phyloP scores from a whole-genome alignment of 1,140 invertebrate genomes.

The Pygmarrhopalites habei region DNA sequence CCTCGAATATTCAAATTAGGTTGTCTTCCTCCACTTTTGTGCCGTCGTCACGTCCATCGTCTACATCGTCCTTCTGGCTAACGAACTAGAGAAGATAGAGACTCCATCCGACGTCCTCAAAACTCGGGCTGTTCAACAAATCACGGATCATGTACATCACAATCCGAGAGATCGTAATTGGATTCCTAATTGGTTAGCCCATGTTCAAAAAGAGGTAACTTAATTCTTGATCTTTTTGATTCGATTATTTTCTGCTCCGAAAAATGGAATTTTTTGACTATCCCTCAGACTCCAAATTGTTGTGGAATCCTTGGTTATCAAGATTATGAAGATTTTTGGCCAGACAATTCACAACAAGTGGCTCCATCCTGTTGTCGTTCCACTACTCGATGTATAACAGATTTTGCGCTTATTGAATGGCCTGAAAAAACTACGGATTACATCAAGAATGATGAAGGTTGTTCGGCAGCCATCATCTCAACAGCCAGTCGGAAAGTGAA shows the following conservation, averaged over 20 bases:
- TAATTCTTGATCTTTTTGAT: too few species aligned
- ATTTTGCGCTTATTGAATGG: background rate
- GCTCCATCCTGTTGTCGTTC: constrained; percentile 6
- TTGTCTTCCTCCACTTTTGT: background rate
- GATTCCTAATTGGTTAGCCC: background rate
- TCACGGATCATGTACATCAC: background rate
- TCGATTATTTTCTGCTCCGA: too few species aligned
- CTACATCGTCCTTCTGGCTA: background rate
- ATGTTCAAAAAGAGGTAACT: background rate
- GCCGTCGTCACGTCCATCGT: background rate
- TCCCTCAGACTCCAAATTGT: background rate
- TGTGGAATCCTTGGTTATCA: background rate
- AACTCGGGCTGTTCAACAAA: background rate
- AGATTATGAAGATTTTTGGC: constrained; percentile 1
- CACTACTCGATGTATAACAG: background rate
- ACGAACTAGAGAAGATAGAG: background rate
- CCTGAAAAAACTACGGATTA: background rate
- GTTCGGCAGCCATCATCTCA: background rate
- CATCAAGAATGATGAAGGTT: constrained; percentile 10
- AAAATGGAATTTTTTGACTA: too few species aligned
- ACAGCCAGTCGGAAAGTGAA: background rate
- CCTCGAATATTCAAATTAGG: background rate
- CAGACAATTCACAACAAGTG: background rate
- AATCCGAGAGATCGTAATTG: background rate
- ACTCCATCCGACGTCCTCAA: background rate